Conservation (phyloP, 53 echinoderm and acorn worm genomes). For the Zoroaster sp. region DNA sequence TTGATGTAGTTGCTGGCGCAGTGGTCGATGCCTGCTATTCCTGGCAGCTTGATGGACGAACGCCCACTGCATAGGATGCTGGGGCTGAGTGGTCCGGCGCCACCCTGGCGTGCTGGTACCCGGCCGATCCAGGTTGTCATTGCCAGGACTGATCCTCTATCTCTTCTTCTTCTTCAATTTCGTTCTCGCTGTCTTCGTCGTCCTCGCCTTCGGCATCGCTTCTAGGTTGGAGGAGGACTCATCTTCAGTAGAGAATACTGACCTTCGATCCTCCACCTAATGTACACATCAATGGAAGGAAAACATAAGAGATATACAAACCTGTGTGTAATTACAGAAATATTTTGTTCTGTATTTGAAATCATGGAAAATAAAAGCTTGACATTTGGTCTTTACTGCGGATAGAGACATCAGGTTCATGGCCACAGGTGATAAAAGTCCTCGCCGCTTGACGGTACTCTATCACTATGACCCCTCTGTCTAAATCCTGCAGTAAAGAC, state of each 20-base stretch:
- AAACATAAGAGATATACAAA: no score
- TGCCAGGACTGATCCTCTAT: constrained; percentile 76
- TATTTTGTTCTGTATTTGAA: no score
- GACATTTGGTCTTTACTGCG: no score
- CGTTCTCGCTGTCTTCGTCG: constrained; percentile 92
- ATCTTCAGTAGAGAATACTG: constrained; percentile 95
- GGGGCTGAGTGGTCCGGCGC: constrained; percentile 68
- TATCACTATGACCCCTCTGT: no score
- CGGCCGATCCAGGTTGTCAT: constrained; percentile 69
- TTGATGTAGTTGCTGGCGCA: constrained; percentile 31
- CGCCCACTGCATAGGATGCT: constrained; percentile 93
- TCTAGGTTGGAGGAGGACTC: constrained; percentile 96
- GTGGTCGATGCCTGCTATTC: not conserved
- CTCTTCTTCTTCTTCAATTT: constrained; percentile 90
- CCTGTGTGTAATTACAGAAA: no score
- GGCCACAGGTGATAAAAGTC: no score
- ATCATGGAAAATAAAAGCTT: no score
- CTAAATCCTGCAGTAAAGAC: no score
- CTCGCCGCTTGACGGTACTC: no score
- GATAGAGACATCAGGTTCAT: no score
- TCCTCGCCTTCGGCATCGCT: constrained; percentile 77
- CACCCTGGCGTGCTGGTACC: constrained; percentile 24
- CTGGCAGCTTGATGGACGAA: constrained; percentile 75
- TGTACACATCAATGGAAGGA: not conserved
- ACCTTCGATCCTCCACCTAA: constrained; percentile 79